Conservation (phyloP, 2,797 vertebrate species). For the Steatocranus sp. region DNA sequence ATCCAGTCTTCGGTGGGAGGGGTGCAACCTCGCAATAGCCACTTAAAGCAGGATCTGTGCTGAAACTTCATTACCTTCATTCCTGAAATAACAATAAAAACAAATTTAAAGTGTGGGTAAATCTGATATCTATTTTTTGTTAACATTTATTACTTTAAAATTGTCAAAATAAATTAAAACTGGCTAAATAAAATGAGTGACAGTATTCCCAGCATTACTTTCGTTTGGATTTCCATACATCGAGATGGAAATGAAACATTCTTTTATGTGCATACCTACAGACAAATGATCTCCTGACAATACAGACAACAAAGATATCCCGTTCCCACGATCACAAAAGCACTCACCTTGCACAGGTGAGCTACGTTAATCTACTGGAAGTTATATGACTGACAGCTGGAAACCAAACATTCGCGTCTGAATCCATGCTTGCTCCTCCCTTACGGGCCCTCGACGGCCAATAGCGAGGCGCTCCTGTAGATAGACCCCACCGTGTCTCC, state of each 20-base stretch:
- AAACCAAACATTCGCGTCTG: constrained; percentile 69
- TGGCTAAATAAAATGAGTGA: not conserved
- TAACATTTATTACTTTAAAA: not conserved
- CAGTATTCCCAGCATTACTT: not conserved
- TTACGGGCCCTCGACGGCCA: constrained; percentile 72
- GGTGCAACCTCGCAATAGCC: not conserved
- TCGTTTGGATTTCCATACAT: not conserved
- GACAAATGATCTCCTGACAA: constrained; percentile 9
- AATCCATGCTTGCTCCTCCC: constrained; percentile 79
- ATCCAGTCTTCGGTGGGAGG: not conserved
- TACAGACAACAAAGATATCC: constrained; percentile 30
- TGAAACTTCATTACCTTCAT: not conserved
- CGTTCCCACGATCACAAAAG: constrained; percentile 53
- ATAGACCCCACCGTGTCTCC: constrained; percentile 77
- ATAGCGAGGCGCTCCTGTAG: constrained; percentile 76
- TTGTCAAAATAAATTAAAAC: not conserved
- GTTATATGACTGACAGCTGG: constrained; percentile 81
- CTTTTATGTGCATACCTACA: not conserved
- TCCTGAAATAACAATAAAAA: not conserved
- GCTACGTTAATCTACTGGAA: constrained; percentile 41
- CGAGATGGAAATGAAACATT: not conserved
- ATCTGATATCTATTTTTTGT: not conserved
- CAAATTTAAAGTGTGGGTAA: not conserved
- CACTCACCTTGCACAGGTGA: constrained; percentile 78
- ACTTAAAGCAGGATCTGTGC: not conserved